Conservation (phyloP, 2,113 vertebrate genomes). For the Prunella fulvescens region DNA sequence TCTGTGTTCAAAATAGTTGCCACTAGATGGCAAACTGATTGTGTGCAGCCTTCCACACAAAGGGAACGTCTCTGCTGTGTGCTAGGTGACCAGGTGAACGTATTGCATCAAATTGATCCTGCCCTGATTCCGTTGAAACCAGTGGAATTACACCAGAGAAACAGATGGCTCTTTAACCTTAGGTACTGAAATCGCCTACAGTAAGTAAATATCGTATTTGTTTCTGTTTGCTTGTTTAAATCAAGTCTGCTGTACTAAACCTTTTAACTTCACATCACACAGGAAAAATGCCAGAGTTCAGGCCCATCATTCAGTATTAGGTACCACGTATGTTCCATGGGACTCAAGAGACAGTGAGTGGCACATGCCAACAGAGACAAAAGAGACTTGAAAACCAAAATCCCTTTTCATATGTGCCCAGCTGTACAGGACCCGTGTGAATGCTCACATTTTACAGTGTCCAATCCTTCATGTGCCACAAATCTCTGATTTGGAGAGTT, state of each 20-base stretch:
- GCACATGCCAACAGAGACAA: not conserved
- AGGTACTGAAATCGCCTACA: not conserved
- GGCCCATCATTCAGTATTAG: not conserved
- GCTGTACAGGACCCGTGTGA: not conserved
- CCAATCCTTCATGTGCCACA: not conserved
- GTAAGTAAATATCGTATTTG: slow-evolving; percentile 38
- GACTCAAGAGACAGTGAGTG: not conserved
- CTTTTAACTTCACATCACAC: slow-evolving; percentile 22
- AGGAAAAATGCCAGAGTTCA: slow-evolving; percentile 20
- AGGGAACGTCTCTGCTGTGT: slow-evolving; percentile 28
- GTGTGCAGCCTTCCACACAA: slow-evolving; percentile 57
- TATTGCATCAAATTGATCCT: slow-evolving; percentile 6
- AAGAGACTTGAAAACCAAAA: not conserved
- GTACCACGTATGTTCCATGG: not conserved
- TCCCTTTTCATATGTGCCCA: not conserved
- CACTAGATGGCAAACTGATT: slow-evolving; percentile 78
- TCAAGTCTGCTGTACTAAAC: not conserved
- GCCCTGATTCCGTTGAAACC: not conserved
- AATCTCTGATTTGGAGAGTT: not conserved
- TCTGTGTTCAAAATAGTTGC: slow-evolving; percentile 66
- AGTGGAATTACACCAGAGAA: slow-evolving; percentile 13
- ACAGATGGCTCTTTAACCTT: slow-evolving; percentile 33
- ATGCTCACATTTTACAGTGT: not conserved
- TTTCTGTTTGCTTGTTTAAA: slow-evolving; percentile 38
- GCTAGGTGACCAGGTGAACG: slow-evolving; percentile 40